Percentiles rank a stretch among this genome's conserved stretches.
phyloP scores from a whole-genome alignment of 2,888 invertebrate genomes.

The Ophioninae sp. region DNA sequence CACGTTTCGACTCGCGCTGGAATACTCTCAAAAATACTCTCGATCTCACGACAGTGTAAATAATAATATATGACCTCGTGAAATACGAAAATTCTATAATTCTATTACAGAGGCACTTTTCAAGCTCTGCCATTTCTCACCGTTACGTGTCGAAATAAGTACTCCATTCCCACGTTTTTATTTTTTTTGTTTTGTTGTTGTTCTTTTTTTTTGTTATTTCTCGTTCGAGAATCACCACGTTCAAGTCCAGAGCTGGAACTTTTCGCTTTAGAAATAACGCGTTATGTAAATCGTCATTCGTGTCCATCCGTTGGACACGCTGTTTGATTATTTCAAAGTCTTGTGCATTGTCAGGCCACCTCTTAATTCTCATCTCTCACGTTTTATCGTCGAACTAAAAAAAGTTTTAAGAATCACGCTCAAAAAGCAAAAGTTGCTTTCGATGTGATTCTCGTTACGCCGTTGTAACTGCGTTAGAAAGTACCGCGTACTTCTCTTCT shows the following conservation, averaged over 20 bases:
- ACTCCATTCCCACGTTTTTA: conserved; percentile 41
- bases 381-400: conserved; percentile 9
- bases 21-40: conserved; percentile 60
- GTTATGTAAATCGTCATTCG: background rate
- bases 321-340: conserved; percentile 43
- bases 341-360: conserved; percentile 41
- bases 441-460: background rate
- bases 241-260: conserved; percentile 28
- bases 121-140: conserved; percentile 55
- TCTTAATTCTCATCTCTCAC: conserved; percentile 10
- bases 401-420: conserved; percentile 34
- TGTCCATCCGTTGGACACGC: conserved; percentile 32
- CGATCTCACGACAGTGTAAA: conserved; percentile 41
- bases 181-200: background rate
- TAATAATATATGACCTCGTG: conserved; percentile 11
- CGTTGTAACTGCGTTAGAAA: conserved; percentile 10
- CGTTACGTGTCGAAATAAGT: conserved; percentile 55
- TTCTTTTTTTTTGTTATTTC: background rate
- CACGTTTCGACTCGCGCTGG: conserved; percentile 40
- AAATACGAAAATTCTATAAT: conserved; percentile 40
- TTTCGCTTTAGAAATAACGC: conserved; percentile 9
- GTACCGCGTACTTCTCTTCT: background rate
- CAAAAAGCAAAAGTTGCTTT: conserved; percentile 30
- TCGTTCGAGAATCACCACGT: conserved; percentile 20
- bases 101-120: conserved; percentile 60